phyloP scores from a whole-genome alignment of 2,797 vertebrate genomes.

The Sebastes matsubarae region DNA sequence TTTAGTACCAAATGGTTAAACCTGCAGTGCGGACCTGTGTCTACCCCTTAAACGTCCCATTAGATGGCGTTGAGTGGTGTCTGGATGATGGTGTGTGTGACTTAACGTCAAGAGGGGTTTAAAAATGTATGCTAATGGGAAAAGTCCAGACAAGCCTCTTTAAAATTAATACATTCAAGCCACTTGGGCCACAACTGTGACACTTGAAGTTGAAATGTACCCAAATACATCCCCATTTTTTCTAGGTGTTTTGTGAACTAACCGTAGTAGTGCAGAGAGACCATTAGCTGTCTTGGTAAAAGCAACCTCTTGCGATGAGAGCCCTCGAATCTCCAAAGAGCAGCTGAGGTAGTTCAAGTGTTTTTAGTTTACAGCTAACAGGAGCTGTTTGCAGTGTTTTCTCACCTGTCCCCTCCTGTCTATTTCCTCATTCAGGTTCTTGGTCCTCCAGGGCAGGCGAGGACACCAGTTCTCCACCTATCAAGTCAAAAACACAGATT shows the following conservation, averaged over 20 bases:
- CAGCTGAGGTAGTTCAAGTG: neutral
- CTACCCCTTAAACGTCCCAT: neutral
- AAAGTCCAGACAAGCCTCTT: neutral
- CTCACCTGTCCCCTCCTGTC: slow-evolving; percentile 90
- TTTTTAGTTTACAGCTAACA: neutral
- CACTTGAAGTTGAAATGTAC: neutral
- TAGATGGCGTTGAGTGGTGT: neutral
- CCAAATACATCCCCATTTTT: neutral
- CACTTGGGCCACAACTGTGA: neutral
- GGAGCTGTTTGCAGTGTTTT: neutral
- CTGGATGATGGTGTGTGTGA: neutral
- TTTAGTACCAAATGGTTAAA: no score
- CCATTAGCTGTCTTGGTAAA: neutral
- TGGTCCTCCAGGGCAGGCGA: slow-evolving; percentile 94
- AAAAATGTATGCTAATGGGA: slow-evolving; percentile 41
- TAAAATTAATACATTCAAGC: slow-evolving; percentile 11
- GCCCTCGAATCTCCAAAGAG: neutral
- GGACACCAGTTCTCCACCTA: slow-evolving; percentile 99
- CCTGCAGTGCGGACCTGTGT: no score
- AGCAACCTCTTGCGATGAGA: neutral
- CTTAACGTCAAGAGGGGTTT: neutral
- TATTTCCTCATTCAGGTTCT: slow-evolving; percentile 87
- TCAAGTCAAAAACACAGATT: neutral
- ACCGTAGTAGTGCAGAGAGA: neutral
- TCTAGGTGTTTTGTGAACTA: neutral